Conservation (phyloP, 2,797 vertebrate species). For the Sebastes iracundus region DNA sequence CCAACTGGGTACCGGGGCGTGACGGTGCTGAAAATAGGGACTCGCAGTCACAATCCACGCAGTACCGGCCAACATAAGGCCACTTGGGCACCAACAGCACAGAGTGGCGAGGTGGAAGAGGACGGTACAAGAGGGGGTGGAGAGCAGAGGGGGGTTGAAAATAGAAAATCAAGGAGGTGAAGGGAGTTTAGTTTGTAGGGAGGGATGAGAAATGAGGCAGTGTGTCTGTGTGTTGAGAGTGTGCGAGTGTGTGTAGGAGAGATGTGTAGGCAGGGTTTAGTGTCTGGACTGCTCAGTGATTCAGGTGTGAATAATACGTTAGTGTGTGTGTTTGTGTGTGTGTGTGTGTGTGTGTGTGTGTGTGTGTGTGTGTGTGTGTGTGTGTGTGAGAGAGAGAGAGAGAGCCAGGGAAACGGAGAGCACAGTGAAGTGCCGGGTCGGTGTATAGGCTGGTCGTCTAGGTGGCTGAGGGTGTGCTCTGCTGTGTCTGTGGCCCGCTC, state of each 20-base stretch:
- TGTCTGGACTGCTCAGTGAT: slow-evolving; percentile 67
- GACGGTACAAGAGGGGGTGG: slow-evolving; percentile 51
- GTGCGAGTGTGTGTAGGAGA: slow-evolving; percentile 57
- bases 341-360: neutral
- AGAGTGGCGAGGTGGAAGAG: slow-evolving; percentile 47
- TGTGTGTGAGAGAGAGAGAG: neutral
- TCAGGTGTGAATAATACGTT: slow-evolving; percentile 69
- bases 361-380: neutral
- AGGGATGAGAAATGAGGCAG: slow-evolving; percentile 38
- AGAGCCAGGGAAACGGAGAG: slow-evolving; percentile 10
- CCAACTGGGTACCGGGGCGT: slow-evolving; percentile 71
- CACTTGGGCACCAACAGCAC: slow-evolving; percentile 37
- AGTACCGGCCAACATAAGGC: slow-evolving; percentile 58
- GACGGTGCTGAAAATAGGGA: slow-evolving; percentile 76
- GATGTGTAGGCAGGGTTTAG: slow-evolving; percentile 61
- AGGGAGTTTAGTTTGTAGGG: slow-evolving; percentile 42
- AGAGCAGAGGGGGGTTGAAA: slow-evolving; percentile 53
- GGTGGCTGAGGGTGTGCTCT: slow-evolving; percentile 57
- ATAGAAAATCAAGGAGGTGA: slow-evolving; percentile 57
- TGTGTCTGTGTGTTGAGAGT: slow-evolving; percentile 16
- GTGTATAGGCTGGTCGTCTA: slow-evolving; percentile 44
- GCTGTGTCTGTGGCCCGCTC: slow-evolving; percentile 61
- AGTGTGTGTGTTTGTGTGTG: slow-evolving; percentile 28
- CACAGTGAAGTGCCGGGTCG: slow-evolving; percentile 23
- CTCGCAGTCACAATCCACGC: slow-evolving; percentile 51